Evolutionary conservation across 1,140 invertebrate species (phyloP).

Genomic region (Heliconius melpomene): DNA sequence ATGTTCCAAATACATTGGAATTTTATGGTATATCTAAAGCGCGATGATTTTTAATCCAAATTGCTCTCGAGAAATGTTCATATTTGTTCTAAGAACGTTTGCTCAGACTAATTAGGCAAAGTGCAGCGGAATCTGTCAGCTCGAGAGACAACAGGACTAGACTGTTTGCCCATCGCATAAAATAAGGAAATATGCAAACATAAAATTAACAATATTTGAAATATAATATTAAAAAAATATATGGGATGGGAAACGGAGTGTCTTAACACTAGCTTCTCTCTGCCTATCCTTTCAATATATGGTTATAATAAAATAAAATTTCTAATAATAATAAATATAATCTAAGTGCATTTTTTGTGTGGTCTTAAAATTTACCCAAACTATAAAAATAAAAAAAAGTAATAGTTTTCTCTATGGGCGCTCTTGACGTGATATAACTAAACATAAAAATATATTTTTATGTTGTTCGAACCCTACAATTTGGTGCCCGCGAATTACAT

Average conservation of each 20-base stretch:
- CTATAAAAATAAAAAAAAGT: constrained; percentile 2
- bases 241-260: no score
- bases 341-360: background rate
- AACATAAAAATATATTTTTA: constrained; percentile 9
- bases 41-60: no score
- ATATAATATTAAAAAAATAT: background rate
- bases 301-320: no score
- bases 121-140: background rate
- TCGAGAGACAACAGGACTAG: background rate
- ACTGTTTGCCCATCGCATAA: background rate
- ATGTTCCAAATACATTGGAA: no score
- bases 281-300: no score
- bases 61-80: background rate
- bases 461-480: background rate
- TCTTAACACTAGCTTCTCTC: no score
- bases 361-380: background rate
- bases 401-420: background rate
- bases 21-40: no score
- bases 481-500: background rate
- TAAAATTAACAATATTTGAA: background rate
- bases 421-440: background rate
- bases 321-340: no score
- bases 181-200: background rate
- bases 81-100: background rate
- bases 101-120: background rate